phyloP scores from a whole-genome alignment of 92 coral and sea anemone species.

The Palythoa grandiflora region DNA sequence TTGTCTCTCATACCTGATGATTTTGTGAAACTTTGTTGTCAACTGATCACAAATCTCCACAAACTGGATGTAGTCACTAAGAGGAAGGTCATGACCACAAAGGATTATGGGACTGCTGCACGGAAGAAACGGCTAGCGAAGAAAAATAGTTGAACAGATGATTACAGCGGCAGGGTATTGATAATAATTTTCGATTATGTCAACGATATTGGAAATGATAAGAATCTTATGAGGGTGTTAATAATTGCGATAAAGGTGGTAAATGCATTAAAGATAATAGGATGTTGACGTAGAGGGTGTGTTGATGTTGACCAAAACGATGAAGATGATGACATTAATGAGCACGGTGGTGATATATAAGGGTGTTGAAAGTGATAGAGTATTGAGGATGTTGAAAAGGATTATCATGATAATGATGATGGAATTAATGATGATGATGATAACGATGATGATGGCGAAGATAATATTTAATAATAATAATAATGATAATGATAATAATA shows the following conservation, averaged over 20 bases:
- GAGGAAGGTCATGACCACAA: conserved; percentile 76
- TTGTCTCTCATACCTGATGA: conserved; percentile 68
- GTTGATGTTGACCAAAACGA: neutral
- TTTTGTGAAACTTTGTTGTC: conserved; percentile 64
- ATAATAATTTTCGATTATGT: neutral
- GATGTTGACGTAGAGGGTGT: no score
- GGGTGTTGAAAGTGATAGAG: no score
- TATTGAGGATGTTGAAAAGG: no score
- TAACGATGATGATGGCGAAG: neutral
- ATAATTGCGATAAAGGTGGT: neutral
- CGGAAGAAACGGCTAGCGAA: conserved; percentile 67
- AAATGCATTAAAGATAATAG: no score
- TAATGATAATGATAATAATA: no score
- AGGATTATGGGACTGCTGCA: conserved; percentile 68
- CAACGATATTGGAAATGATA: neutral
- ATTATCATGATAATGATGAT: neutral
- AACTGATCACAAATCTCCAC: conserved; percentile 74
- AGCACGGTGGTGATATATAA: neutral
- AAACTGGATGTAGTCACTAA: conserved; percentile 75
- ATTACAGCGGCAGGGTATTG: neutral
- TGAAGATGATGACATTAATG: neutral
- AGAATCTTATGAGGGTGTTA: neutral
- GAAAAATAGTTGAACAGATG: neutral
- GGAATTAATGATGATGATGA: neutral
- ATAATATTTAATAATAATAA: no score